phyloP scores from a whole-genome alignment of 1,140 invertebrate genomes.

The Drosophila parvula region DNA sequence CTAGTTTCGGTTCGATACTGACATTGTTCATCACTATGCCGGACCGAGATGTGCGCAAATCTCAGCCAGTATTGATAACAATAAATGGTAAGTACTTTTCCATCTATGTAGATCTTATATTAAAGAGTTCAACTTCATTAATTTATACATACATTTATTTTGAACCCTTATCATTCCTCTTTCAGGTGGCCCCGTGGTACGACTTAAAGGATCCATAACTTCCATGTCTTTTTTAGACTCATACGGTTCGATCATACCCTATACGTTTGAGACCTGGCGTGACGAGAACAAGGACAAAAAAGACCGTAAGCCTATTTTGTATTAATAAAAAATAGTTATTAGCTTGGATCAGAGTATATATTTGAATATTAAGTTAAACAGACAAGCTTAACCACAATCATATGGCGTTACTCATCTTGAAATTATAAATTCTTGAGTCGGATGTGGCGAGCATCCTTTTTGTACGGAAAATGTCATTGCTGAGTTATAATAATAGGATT shows the following conservation, averaged over 20 bases:
- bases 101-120: not conserved
- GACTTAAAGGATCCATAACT: constrained; percentile 96
- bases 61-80: constrained; percentile 95
- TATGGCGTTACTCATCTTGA: too few relatives aligned
- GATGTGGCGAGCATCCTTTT: too few relatives aligned
- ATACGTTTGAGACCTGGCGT: constrained; percentile 94
- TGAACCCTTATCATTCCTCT: not conserved
- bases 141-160: too few relatives aligned
- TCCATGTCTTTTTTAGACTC: constrained; percentile 98
- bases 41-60: constrained; percentile 90
- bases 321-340: not conserved
- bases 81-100: constrained; percentile 89
- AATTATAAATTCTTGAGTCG: too few relatives aligned
- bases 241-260: constrained; percentile 93
- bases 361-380: too few relatives aligned
- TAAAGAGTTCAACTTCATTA: too few relatives aligned
- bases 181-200: constrained; percentile 94
- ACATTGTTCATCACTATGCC: constrained; percentile 95
- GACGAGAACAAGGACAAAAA: constrained; percentile 90
- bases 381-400: too few relatives aligned
- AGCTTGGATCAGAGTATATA: too few relatives aligned
- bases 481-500: too few relatives aligned
- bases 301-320: constrained; percentile 85
- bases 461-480: too few relatives aligned
- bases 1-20: constrained; percentile 96